phyloP scores from a whole-genome alignment of 2,797 vertebrate genomes.

The Sphenopsis melanotis region DNA sequence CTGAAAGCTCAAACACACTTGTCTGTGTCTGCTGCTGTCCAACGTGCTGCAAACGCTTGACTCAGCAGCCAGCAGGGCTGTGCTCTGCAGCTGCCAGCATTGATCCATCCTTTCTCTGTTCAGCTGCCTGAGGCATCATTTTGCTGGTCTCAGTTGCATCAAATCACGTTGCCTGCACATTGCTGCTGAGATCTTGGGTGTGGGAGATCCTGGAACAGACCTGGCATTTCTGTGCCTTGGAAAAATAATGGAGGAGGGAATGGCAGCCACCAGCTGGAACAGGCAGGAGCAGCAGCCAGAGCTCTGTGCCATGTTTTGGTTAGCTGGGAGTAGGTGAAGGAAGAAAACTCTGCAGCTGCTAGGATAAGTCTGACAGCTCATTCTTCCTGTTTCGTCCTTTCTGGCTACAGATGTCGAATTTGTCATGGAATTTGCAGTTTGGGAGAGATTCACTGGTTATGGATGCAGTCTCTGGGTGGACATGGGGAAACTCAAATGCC shows the following conservation, averaged over 20 bases:
- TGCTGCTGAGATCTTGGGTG: background rate
- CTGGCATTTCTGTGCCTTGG: background rate
- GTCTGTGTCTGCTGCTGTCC: background rate
- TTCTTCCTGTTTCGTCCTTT: background rate
- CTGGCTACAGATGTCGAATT: background rate
- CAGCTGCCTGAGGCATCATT: background rate
- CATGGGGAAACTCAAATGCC: background rate
- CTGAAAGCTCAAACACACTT: background rate
- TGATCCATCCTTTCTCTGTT: background rate
- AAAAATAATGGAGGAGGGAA: background rate
- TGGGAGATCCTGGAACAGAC: background rate
- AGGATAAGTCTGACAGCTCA: conserved; percentile 11
- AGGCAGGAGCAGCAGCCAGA: conserved; percentile 38
- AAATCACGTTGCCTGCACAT: background rate
- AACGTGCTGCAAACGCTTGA: background rate
- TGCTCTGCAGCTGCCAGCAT: background rate
- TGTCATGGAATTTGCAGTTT: background rate
- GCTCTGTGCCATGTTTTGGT: conserved; percentile 13
- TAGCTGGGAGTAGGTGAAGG: conserved; percentile 36
- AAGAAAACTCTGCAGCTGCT: background rate
- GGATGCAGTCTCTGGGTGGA: background rate
- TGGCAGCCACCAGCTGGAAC: background rate
- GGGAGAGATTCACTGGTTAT: background rate
- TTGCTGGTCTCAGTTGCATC: background rate
- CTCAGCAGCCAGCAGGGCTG: background rate